These are phyloP conservation scores for Rapana venosa DNA, from an alignment of 2,888 invertebrate genomes.

Conservation along the genomic window DNA sequence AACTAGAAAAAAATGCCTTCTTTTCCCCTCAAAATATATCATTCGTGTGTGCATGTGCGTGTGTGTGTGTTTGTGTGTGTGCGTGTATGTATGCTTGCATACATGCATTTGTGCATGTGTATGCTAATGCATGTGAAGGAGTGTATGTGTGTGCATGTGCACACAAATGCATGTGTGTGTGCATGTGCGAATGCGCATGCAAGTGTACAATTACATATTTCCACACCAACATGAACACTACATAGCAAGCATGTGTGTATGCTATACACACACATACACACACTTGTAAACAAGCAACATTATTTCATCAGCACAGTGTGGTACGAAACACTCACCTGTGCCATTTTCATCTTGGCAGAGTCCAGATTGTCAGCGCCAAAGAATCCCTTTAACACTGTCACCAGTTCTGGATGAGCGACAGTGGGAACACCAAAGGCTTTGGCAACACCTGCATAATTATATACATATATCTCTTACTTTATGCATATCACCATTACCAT, in stretches of 20 bases:
- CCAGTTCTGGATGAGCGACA: conserved; percentile 77
- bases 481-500: too few species aligned
- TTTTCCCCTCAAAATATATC: too few species aligned
- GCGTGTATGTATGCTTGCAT: background rate
- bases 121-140: background rate
- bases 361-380: conserved; percentile 74
- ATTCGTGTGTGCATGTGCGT: background rate
- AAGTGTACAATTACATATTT: background rate
- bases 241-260: too few species aligned
- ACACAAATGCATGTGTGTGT: too few species aligned
- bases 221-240: background rate
- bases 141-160: too few species aligned
- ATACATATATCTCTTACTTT: too few species aligned
- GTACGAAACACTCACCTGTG: conserved; percentile 66
- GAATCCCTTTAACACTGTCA: conserved; percentile 75
- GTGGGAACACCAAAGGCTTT: conserved; percentile 79
- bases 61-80: background rate
- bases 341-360: conserved; percentile 77
- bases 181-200: background rate
- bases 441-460: conserved; percentile 76
- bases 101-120: too few species aligned
- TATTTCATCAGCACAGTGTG: background rate
- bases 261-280: conserved; percentile 9
- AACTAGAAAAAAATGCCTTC: too few species aligned
- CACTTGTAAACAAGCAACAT: background rate